Percentiles rank a stretch among this genome's conserved stretches.
Conservation (phyloP, 2,113 vertebrate genomes). For the Hyperoodon ampullatus region DNA sequence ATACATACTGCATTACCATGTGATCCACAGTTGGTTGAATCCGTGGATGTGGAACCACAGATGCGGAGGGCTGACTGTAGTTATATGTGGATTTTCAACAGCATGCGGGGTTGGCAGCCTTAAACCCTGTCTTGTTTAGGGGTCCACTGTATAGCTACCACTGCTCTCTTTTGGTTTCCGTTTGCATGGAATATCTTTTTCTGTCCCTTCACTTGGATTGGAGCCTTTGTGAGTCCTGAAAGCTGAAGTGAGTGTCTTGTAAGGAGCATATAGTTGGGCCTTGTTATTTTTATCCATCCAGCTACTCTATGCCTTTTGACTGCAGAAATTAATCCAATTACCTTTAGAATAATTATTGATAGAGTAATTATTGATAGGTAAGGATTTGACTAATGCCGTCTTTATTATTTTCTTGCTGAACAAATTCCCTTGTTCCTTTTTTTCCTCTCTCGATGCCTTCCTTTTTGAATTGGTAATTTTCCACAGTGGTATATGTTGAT, state of each 20-base stretch:
- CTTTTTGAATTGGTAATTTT: not conserved
- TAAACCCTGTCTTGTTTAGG: not conserved
- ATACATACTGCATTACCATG: not conserved
- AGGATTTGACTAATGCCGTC: not conserved
- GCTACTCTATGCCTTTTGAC: not conserved
- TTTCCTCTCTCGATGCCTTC: not conserved
- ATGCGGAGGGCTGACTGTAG: not conserved
- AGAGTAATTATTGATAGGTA: not conserved
- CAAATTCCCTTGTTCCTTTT: not conserved
- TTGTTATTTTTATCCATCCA: not conserved
- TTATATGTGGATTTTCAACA: not conserved
- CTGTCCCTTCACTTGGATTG: not conserved
- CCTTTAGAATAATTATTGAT: not conserved
- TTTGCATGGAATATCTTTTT: not conserved
- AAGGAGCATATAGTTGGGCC: not conserved
- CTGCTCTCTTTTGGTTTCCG: not conserved
- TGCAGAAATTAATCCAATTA: not conserved
- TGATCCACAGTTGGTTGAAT: not conserved
- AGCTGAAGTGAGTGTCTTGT: not conserved
- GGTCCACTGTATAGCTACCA: not conserved
- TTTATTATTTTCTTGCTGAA: not conserved
- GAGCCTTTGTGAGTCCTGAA: not conserved
- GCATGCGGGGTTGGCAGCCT: not conserved
- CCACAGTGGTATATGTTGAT: not conserved
- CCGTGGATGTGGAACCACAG: not conserved